Conservation (phyloP, 1,140 invertebrate genomes). For the Hycleus cichorii region DNA sequence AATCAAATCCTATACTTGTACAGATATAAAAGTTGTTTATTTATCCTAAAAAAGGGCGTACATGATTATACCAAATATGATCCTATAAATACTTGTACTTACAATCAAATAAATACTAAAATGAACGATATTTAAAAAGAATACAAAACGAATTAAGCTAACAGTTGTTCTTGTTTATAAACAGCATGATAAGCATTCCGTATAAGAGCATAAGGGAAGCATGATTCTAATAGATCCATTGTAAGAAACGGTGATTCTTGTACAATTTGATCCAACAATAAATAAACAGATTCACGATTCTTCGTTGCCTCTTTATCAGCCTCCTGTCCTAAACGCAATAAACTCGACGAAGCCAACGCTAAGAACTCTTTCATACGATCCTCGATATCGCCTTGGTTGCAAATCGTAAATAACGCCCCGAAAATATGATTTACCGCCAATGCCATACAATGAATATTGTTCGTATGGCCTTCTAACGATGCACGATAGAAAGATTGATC, state of each 20-base stretch:
- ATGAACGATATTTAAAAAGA: not conserved
- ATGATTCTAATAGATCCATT: slow-evolving; percentile 96
- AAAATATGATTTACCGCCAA: slow-evolving; percentile 95
- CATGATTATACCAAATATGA: too few species aligned
- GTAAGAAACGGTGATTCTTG: slow-evolving; percentile 96
- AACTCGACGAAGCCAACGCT: slow-evolving; percentile 90
- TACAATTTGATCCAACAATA: slow-evolving; percentile 92
- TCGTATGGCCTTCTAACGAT: slow-evolving; percentile 89
- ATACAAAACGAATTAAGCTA: slow-evolving; percentile 41
- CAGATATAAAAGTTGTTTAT: too few species aligned
- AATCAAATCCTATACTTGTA: too few species aligned
- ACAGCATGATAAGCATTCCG: slow-evolving; percentile 95
- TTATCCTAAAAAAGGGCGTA: too few species aligned
- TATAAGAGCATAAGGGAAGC: slow-evolving; percentile 94
- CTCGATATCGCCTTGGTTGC: slow-evolving; percentile 90
- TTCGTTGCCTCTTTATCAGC: slow-evolving; percentile 88
- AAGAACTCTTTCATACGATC: slow-evolving; percentile 98
- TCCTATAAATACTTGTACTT: too few species aligned
- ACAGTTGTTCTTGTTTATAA: slow-evolving; percentile 76
- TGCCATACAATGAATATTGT: slow-evolving; percentile 97
- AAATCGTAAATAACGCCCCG: slow-evolving; percentile 92
- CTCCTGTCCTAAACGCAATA: slow-evolving; percentile 89
- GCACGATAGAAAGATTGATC: slow-evolving; percentile 86
- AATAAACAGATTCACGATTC: slow-evolving; percentile 93
- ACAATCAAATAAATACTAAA: too few species aligned